Evolutionary conservation across 2,888 invertebrate genomes (phyloP).

Genomic region (Thalpophila matura): DNA sequence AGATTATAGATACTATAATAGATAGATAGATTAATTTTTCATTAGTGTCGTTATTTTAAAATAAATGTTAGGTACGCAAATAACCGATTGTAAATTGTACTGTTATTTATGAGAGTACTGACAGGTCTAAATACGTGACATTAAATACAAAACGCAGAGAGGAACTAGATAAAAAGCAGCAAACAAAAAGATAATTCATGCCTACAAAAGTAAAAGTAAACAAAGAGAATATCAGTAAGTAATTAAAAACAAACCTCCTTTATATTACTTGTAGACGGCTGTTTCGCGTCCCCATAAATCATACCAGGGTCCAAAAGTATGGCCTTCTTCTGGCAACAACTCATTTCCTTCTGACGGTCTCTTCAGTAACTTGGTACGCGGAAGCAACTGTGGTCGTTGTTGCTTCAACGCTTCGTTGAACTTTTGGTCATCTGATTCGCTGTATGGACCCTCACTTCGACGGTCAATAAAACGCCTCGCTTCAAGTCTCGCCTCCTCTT

Average conservation of each 20-base stretch:
- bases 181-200: slow-evolving; percentile 45
- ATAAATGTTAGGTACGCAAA: background rate
- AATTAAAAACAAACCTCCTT: slow-evolving; percentile 72
- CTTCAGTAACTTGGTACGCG: slow-evolving; percentile 93
- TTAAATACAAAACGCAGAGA: slow-evolving; percentile 16
- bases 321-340: slow-evolving; percentile 91
- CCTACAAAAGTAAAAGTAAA: slow-evolving; percentile 39
- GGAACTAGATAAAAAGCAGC: slow-evolving; percentile 44
- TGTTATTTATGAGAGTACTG: background rate
- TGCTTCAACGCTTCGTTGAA: slow-evolving; percentile 89
- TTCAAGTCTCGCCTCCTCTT: slow-evolving; percentile 87
- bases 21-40: background rate
- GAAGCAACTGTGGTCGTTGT: slow-evolving; percentile 91
- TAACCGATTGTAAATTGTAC: background rate
- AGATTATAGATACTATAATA: background rate
- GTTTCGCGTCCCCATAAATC: slow-evolving; percentile 96
- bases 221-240: slow-evolving; percentile 55
- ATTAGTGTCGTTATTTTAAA: background rate
- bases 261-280: slow-evolving; percentile 90
- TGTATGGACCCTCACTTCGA: slow-evolving; percentile 84
- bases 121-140: slow-evolving; percentile 22
- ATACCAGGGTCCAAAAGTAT: slow-evolving; percentile 97
- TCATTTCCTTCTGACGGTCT: slow-evolving; percentile 87
- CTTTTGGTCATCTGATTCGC: slow-evolving; percentile 90
- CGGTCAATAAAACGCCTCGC: slow-evolving; percentile 83